phyloP scores from a whole-genome alignment of 2,113 vertebrate genomes.

The Sapajus apella region DNA sequence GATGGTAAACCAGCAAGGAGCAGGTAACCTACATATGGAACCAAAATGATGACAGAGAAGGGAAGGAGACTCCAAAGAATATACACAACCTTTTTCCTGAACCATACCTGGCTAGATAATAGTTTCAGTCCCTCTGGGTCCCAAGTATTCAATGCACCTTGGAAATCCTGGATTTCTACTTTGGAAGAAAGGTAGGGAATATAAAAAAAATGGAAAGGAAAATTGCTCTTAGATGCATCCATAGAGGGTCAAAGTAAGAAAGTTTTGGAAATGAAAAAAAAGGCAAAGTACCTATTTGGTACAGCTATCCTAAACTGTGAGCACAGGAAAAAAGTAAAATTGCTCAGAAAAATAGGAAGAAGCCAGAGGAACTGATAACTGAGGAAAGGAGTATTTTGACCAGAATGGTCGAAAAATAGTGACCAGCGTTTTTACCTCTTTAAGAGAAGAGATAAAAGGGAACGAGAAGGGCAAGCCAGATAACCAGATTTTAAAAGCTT shows the following conservation, averaged over 20 bases:
- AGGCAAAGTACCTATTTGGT: neutral
- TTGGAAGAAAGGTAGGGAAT: neutral
- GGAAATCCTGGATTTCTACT: neutral
- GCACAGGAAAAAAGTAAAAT: neutral
- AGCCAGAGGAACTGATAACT: neutral
- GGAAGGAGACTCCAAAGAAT: neutral
- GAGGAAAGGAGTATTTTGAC: neutral
- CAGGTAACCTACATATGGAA: neutral
- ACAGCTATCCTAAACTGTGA: neutral
- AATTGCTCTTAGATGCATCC: neutral
- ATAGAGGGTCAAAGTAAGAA: neutral
- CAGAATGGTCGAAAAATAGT: neutral
- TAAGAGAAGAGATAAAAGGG: neutral
- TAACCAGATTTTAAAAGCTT: neutral
- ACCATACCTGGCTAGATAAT: neutral
- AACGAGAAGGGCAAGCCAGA: neutral
- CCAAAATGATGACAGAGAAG: neutral
- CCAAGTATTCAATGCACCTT: neutral
- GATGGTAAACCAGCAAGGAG: neutral
- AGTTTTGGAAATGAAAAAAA: neutral
- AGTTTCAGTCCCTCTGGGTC: neutral
- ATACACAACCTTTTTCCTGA: neutral
- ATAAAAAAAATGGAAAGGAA: neutral
- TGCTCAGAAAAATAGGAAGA: neutral
- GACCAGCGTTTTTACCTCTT: neutral